phyloP scores from a whole-genome alignment of 2,888 invertebrate genomes.

The Eulithis testata region DNA sequence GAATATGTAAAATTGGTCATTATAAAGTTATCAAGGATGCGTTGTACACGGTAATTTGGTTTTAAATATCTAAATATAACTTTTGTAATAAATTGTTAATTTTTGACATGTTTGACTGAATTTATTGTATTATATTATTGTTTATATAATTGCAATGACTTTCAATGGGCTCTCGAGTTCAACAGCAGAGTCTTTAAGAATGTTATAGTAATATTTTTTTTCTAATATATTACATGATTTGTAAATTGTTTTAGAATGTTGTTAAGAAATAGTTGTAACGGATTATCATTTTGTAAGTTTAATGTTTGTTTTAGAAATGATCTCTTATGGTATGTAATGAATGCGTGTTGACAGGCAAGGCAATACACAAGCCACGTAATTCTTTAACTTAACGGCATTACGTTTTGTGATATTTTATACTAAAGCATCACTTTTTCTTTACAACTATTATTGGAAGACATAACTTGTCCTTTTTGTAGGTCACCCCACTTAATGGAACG shows the following conservation, averaged over 20 bases:
- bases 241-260: conserved; percentile 80
- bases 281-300: conserved; percentile 79
- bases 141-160: conserved; percentile 47
- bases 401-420: conserved; percentile 23
- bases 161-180: conserved; percentile 45
- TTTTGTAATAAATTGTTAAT: conserved; percentile 74
- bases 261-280: conserved; percentile 76
- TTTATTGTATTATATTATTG: conserved; percentile 64
- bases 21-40: conserved; percentile 43
- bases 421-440: conserved; percentile 19
- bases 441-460: conserved; percentile 13
- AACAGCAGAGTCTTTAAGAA: conserved; percentile 41
- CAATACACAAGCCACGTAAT: conserved; percentile 43
- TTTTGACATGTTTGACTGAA: conserved; percentile 74
- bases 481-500: conserved; percentile 16
- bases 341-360: conserved; percentile 56
- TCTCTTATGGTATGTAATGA: conserved; percentile 76
- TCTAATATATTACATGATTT: conserved; percentile 67
- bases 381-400: conserved; percentile 33
- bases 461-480: conserved; percentile 1
- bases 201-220: conserved; percentile 49
- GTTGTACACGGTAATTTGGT: conserved; percentile 76
- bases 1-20: conserved; percentile 52
- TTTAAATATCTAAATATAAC: conserved; percentile 61
- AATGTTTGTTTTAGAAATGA: conserved; percentile 79